Evolutionary conservation across 2,113 vertebrate genomes (phyloP).

Genomic region (Erythrocercus mccallii): DNA sequence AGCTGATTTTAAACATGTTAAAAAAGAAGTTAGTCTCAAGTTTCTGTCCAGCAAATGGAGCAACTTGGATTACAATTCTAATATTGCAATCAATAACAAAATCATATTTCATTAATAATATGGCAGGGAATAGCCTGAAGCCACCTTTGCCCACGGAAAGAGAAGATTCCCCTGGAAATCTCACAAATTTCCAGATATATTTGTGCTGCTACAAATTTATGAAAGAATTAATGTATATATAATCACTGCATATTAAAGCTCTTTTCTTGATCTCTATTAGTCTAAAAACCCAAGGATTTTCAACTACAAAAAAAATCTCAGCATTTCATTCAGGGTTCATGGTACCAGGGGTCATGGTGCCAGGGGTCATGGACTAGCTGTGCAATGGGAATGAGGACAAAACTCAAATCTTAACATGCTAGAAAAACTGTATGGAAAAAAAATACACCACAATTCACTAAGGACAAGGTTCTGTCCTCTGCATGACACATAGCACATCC

Average conservation of each 20-base stretch:
- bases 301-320: not conserved
- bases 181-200: not conserved
- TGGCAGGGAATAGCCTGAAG: not conserved
- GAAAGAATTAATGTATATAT: not conserved
- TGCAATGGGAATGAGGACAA: not conserved
- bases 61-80: not conserved
- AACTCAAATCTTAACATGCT: not conserved
- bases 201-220: not conserved
- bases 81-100: not conserved
- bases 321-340: fast-evolving
- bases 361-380: not conserved
- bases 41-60: not conserved
- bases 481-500: not conserved
- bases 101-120: not conserved
- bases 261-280: not conserved
- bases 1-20: not conserved
- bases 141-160: not conserved
- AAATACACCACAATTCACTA: not conserved
- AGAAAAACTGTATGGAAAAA: not conserved
- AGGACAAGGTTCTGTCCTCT: not conserved
- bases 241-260: not conserved
- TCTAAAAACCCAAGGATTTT: not conserved
- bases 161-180: not conserved
- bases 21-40: not conserved
- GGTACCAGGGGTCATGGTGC: not conserved